A percentile compares a stretch with the other conserved stretches of the same genome.
These are phyloP conservation scores for Drosophila murphyi DNA, from an alignment of 1,140 invertebrate species.

Conservation along the genomic window DNA sequence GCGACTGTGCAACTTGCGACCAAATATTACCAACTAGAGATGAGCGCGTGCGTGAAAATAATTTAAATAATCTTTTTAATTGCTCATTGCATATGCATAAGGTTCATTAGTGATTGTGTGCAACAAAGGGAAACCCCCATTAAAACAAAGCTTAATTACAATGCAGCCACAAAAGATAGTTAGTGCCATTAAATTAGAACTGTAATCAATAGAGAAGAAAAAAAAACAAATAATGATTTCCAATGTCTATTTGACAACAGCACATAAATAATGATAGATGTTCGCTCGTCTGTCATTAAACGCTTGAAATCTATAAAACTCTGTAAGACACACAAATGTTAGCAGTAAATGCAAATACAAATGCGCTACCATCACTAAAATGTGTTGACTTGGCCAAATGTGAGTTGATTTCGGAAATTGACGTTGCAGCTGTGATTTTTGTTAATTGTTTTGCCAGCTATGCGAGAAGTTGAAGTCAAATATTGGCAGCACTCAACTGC, in stretches of 20 bases:
- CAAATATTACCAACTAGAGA: conserved; percentile 18
- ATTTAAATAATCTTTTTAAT: neutral
- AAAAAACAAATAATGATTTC: neutral
- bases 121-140: neutral
- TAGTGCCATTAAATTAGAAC: conserved; percentile 16
- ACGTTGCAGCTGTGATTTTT: conserved; percentile 16
- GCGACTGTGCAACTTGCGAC: conserved; percentile 6
- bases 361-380: neutral
- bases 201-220: conserved; percentile 22
- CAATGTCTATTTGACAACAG: neutral
- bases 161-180: neutral
- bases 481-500: conserved; percentile 7
- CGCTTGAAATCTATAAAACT: too few species aligned
- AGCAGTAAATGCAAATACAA: neutral
- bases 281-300: neutral
- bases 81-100: neutral
- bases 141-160: conserved; percentile 15
- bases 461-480: conserved; percentile 14
- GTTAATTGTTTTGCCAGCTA: conserved; percentile 34
- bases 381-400: conserved; percentile 4
- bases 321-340: neutral
- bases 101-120: conserved; percentile 1
- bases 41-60: conserved; percentile 10
- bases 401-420: neutral
- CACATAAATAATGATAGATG: conserved; percentile 16